Evolutionary conservation across 2,888 invertebrate species (phyloP).

Genomic region (Lysandra coridon): DNA sequence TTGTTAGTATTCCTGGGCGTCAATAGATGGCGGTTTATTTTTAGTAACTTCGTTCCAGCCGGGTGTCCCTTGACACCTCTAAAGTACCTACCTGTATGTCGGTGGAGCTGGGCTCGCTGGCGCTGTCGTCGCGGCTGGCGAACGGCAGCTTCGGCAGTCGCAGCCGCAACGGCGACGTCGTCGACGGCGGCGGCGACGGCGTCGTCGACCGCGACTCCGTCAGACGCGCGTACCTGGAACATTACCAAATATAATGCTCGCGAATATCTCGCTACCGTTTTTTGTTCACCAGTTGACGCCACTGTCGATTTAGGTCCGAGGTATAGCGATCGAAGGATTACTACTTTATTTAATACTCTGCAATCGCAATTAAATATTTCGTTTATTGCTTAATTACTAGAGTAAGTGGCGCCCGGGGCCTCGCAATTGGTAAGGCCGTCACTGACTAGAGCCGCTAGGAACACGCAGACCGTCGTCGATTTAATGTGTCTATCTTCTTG

Average conservation of each 20-base stretch:
- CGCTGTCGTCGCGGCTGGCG: constrained; percentile 54
- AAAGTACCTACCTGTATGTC: constrained; percentile 47
- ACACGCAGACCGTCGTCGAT: not conserved
- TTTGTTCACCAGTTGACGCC: no score
- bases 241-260: constrained; percentile 20
- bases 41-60: not conserved
- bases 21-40: not conserved
- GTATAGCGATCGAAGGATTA: no score
- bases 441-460: no score
- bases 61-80: no score
- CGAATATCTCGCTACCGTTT: no score
- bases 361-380: no score
- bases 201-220: constrained; percentile 89
- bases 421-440: no score
- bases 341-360: no score
- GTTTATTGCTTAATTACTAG: no score
- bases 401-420: no score
- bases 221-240: constrained; percentile 84
- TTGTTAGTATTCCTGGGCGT: no score
- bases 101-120: constrained; percentile 56
- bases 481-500: not conserved
- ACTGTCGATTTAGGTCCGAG: no score
- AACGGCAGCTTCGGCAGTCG: constrained; percentile 61
- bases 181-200: constrained; percentile 84
- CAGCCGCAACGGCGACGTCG: constrained; percentile 64